A percentile compares a stretch with the other conserved stretches of the same genome.
Evolutionary conservation across 35 echinoderm and acorn worm species (phyloP).

Genomic region (Apostichopus parvimensis): DNA sequence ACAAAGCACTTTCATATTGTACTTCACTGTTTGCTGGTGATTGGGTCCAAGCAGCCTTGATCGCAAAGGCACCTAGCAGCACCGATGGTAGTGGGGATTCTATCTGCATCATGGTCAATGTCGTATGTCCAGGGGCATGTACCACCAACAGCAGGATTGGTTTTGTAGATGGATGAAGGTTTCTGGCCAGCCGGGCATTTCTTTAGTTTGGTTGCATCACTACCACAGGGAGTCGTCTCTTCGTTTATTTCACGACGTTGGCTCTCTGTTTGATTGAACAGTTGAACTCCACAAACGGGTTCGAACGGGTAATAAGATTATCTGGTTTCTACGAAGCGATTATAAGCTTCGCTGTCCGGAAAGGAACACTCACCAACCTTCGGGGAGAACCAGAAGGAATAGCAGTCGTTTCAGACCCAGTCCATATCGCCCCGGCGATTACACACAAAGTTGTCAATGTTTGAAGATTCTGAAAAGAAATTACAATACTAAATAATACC

Average conservation of each 20-base stretch:
- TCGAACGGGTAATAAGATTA: slow-evolving; percentile 4
- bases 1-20: background rate
- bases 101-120: slow-evolving; percentile 8
- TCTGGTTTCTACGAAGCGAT: slow-evolving; percentile 5
- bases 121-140: slow-evolving; percentile 20
- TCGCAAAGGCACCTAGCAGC: background rate
- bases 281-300: slow-evolving; percentile 31
- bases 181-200: background rate
- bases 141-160: background rate
- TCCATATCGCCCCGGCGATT: background rate
- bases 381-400: background rate
- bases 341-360: background rate
- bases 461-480: background rate
- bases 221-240: slow-evolving; percentile 17
- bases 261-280: slow-evolving; percentile 6
- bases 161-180: too few species aligned
- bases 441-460: background rate
- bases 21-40: background rate
- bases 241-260: slow-evolving; percentile 19
- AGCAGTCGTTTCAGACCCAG: background rate
- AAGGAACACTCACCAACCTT: slow-evolving; percentile 16
- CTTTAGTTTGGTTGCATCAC: background rate
- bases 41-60: background rate
- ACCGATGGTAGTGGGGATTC: slow-evolving; percentile 24
- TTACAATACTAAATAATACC: background rate